A percentile compares a stretch with the other conserved stretches of the same genome.
Evolutionary conservation across 2,113 vertebrate genomes (phyloP).

Genomic region (Chamaetylas fuelleborni): DNA sequence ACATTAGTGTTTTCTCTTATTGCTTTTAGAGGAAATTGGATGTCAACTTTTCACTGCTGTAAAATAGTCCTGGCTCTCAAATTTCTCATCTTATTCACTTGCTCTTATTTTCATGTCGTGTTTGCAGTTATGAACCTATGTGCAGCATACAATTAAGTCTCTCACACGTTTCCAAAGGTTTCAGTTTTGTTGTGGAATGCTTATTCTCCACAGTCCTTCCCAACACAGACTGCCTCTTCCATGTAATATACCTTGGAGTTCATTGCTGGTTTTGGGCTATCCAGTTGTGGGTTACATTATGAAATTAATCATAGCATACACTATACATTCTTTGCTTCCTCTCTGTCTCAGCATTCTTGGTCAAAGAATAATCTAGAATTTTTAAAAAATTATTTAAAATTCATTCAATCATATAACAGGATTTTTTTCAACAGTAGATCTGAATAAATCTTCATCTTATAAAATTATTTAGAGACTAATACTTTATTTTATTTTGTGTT

Average conservation of each 20-base stretch:
- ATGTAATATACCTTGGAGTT: background rate
- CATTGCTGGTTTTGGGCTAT: background rate
- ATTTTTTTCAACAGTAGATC: background rate
- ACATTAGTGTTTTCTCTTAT: background rate
- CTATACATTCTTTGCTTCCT: background rate
- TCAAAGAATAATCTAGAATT: background rate
- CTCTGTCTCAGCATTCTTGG: background rate
- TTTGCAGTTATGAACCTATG: background rate
- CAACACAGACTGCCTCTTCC: background rate
- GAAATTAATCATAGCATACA: background rate
- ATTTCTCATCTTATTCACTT: background rate
- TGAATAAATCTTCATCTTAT: background rate
- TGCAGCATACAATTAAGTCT: background rate
- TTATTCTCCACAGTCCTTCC: background rate
- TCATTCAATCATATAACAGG: accelerated
- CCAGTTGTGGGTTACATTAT: background rate
- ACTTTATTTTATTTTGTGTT: background rate
- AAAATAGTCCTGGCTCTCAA: background rate
- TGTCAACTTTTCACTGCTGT: background rate
- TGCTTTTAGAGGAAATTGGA: background rate
- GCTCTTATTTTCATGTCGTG: background rate
- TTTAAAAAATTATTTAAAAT: background rate
- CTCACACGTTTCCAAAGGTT: background rate
- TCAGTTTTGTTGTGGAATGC: background rate
- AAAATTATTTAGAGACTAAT: background rate